Conservation (phyloP, 1,140 invertebrate species). For the Ceratitis capitata region DNA sequence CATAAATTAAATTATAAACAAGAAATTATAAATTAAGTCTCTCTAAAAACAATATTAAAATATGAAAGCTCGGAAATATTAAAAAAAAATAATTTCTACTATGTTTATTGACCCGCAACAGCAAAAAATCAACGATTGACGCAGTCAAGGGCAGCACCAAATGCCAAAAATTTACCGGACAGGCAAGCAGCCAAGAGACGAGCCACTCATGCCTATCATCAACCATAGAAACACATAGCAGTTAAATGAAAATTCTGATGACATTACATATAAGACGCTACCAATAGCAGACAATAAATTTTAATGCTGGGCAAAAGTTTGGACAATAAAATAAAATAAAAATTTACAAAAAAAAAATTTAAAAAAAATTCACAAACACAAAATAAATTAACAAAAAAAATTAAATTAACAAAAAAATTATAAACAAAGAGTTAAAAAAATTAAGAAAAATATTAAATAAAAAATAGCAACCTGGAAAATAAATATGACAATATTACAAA, state of each 20-base stretch:
- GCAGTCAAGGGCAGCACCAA: constrained; percentile 18
- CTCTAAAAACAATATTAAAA: not conserved
- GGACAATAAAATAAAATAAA: too few relatives aligned
- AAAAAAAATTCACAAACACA: too few relatives aligned
- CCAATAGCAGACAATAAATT: not conserved
- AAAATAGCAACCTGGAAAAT: too few relatives aligned
- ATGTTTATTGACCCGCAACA: not conserved
- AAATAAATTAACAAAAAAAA: too few relatives aligned
- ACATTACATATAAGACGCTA: not conserved
- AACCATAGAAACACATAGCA: not conserved
- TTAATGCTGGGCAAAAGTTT: too few relatives aligned
- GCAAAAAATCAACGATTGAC: not conserved
- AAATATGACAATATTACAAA: too few relatives aligned
- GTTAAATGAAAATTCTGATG: constrained; percentile 3
- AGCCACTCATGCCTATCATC: not conserved
- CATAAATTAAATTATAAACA: not conserved
- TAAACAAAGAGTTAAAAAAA: too few relatives aligned
- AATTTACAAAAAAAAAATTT: not conserved
- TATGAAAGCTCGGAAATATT: not conserved
- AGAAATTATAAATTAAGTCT: not conserved
- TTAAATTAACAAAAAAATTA: too few relatives aligned
- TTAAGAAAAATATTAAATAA: too few relatives aligned
- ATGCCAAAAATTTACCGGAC: not conserved
- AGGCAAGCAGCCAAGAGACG: not conserved
- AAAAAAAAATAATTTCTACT: not conserved